phyloP scores from a whole-genome alignment of 2,797 vertebrate species.

The Triplophysa bombifrons region DNA sequence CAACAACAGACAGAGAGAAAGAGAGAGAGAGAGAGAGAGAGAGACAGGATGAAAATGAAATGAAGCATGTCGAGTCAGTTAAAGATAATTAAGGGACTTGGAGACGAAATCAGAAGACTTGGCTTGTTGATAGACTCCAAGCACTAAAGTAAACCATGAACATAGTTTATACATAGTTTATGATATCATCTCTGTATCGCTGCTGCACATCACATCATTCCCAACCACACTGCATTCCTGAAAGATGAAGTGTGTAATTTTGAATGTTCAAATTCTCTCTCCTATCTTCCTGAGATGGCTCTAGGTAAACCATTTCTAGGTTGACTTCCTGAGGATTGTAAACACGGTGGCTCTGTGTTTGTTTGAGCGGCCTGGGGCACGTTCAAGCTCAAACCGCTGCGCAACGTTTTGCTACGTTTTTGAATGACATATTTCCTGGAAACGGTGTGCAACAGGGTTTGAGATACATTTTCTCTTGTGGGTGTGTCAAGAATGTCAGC shows the following conservation, averaged over 20 bases:
- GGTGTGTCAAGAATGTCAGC: no score
- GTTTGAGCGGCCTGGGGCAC: neutral
- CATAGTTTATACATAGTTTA: neutral
- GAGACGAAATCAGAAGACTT: slow-evolving; percentile 6
- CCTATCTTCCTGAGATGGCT: neutral
- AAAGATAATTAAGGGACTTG: slow-evolving; percentile 16
- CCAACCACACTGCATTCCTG: neutral
- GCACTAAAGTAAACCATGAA: neutral
- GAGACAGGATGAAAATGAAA: neutral
- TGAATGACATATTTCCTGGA: no score
- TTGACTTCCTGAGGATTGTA: neutral
- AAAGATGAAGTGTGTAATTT: slow-evolving; percentile 4
- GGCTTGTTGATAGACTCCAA: slow-evolving; percentile 26
- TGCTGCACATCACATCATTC: neutral
- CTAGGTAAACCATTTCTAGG: neutral
- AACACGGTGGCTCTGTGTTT: slow-evolving; percentile 12
- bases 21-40: neutral
- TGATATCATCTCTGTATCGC: slow-evolving; percentile 32
- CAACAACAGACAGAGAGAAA: slow-evolving; percentile 15
- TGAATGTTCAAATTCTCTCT: neutral
- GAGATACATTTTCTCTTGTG: no score
- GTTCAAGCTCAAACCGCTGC: no score
- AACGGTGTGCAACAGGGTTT: no score
- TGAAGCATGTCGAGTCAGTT: slow-evolving; percentile 15
- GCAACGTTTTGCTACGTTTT: no score